phyloP scores from a whole-genome alignment of 2,888 invertebrate species.

The Camponotus fellah region DNA sequence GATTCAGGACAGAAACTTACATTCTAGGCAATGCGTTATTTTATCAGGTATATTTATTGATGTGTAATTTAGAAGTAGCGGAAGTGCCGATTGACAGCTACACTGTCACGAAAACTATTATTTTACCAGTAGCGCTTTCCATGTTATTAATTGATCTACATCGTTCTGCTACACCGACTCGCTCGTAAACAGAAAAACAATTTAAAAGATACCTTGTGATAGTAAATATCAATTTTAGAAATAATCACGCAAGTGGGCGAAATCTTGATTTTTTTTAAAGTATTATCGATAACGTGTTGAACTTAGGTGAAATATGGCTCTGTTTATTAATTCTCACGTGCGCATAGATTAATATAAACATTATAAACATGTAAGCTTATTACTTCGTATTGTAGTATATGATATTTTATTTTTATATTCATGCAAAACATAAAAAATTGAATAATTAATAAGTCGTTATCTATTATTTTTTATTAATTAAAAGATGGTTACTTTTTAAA shows the following conservation, averaged over 20 bases:
- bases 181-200: constrained; percentile 32
- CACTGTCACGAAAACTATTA: constrained; percentile 33
- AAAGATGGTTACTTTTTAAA: neutral
- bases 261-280: neutral
- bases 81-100: constrained; percentile 32
- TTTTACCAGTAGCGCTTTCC: constrained; percentile 32
- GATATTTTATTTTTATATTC: too few species aligned
- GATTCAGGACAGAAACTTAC: neutral
- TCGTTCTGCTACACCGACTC: constrained; percentile 27
- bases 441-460: neutral
- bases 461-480: neutral
- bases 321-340: neutral
- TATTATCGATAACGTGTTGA: neutral
- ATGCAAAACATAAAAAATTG: neutral
- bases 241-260: neutral
- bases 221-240: constrained; percentile 24
- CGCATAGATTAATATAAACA: neutral
- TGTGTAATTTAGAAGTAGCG: neutral
- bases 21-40: constrained; percentile 26
- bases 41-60: constrained; percentile 35
- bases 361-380: neutral
- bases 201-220: constrained; percentile 23
- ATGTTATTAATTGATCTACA: constrained; percentile 30
- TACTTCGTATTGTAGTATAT: neutral
- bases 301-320: neutral